Percentiles rank a stretch among this genome's conserved stretches.
Conservation (phyloP, 2,797 vertebrate genomes). For the Rachycentron canadum region DNA sequence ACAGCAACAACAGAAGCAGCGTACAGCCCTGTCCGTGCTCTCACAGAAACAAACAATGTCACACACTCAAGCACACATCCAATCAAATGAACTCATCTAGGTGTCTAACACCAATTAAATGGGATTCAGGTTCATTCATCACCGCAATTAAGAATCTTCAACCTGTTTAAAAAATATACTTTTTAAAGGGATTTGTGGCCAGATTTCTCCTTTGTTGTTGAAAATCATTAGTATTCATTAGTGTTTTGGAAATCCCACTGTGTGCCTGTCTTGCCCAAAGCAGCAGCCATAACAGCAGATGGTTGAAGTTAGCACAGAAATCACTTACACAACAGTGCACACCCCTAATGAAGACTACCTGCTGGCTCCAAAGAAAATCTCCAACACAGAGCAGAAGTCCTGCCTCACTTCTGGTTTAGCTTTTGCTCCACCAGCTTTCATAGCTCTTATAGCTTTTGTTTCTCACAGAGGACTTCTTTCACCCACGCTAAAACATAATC, state of each 20-base stretch:
- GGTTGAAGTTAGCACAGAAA: not conserved
- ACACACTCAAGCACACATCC: conserved; percentile 34
- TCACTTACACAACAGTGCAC: not conserved
- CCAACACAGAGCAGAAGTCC: not conserved
- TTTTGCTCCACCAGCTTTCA: conserved; percentile 6
- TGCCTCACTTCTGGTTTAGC: not conserved
- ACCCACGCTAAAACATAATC: not conserved
- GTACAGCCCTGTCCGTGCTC: conserved; percentile 46
- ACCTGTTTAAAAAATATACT: not conserved
- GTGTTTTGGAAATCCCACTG: not conserved
- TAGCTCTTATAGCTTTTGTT: not conserved
- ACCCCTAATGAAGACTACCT: not conserved
- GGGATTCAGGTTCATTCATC: conserved; percentile 32
- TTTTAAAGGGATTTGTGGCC: not conserved
- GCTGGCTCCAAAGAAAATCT: not conserved
- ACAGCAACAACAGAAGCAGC: conserved; percentile 44
- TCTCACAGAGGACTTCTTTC: not conserved
- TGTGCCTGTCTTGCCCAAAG: not conserved
- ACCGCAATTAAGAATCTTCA: not conserved
- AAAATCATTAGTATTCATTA: not conserved
- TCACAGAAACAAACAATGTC: conserved; percentile 44
- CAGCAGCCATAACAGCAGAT: conserved; percentile 1
- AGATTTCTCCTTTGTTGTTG: conserved; percentile 20
- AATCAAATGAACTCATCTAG: conserved; percentile 49
- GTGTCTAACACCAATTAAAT: not conserved